A percentile compares a stretch with the other conserved stretches of the same genome.
phyloP scores from a whole-genome alignment of 2,113 vertebrate species.

The Tauraco erythrolophus region DNA sequence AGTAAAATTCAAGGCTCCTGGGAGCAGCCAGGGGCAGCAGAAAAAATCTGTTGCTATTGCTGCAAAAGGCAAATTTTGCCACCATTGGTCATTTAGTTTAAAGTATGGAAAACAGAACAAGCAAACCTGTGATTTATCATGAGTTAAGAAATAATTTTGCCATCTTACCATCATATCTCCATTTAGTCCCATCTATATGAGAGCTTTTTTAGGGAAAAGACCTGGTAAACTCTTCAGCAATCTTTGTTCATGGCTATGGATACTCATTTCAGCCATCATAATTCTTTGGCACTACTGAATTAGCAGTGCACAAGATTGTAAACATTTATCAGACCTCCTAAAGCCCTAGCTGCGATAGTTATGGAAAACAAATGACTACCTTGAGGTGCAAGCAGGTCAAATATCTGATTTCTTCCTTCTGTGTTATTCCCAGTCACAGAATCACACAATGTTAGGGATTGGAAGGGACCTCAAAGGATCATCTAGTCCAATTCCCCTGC shows the following conservation, averaged over 20 bases:
- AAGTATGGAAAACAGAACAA: neutral
- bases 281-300: neutral
- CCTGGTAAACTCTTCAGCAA: neutral
- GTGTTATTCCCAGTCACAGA: neutral
- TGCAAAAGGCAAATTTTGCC: neutral
- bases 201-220: neutral
- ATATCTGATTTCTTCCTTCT: neutral
- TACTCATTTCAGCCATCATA: neutral
- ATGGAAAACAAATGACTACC: neutral
- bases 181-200: neutral
- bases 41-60: neutral
- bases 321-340: neutral
- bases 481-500: too few relatives aligned
- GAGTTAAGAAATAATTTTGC: neutral
- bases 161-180: neutral
- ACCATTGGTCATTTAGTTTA: neutral
- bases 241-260: neutral
- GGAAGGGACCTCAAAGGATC: too few relatives aligned
- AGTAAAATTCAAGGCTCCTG: neutral
- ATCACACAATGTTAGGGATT: too few relatives aligned
- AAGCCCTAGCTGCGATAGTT: neutral
- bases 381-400: neutral
- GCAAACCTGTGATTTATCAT: neutral
- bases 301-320: neutral
- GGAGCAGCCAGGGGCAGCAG: neutral